phyloP scores from a whole-genome alignment of 1,140 invertebrate species.

The Saccostrea cuccullata region DNA sequence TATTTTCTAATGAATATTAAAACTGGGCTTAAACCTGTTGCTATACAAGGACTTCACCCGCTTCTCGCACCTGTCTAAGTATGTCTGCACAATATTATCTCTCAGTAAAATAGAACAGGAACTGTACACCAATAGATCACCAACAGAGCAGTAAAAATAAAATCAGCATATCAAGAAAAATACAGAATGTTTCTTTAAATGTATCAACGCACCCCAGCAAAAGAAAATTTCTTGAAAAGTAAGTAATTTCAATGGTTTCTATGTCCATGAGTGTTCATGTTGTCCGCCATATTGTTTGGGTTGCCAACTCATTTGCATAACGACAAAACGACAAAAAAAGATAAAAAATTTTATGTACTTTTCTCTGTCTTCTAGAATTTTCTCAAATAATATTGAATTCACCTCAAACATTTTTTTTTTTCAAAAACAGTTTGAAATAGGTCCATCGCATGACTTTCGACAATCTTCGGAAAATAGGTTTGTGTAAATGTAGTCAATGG shows the following conservation, averaged over 20 bases:
- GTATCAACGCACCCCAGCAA: not conserved
- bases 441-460: not conserved
- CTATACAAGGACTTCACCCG: too few species aligned
- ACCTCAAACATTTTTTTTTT: constrained; percentile 1
- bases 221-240: not conserved
- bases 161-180: too few species aligned
- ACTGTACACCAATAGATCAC: too few species aligned
- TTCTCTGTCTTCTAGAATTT: not conserved
- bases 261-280: constrained; percentile 31
- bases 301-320: constrained; percentile 53
- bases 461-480: not conserved
- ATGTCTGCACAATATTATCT: too few species aligned
- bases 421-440: not conserved
- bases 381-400: not conserved
- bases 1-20: too few species aligned
- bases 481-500: not conserved
- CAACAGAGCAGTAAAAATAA: too few species aligned
- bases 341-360: not conserved
- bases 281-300: constrained; percentile 54
- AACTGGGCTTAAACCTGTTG: too few species aligned
- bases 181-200: not conserved
- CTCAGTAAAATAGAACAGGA: too few species aligned
- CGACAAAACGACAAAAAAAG: not conserved
- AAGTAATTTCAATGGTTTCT: constrained; percentile 34
- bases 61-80: too few species aligned